Conservation (phyloP, 2,888 invertebrate species). For the Tenodera sinensis region DNA sequence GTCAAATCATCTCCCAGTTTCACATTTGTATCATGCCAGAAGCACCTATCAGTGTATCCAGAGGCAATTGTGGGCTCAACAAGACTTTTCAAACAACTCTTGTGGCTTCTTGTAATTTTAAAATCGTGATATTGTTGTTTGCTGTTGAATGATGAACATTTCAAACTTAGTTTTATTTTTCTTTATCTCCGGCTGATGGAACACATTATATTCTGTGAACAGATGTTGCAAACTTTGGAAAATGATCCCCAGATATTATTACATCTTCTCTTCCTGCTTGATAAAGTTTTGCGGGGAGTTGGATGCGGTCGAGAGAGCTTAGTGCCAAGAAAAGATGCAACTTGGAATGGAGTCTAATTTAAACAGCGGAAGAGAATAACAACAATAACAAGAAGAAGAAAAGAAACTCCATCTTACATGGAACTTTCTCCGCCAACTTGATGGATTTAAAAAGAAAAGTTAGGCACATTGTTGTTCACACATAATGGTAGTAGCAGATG, state of each 20-base stretch:
- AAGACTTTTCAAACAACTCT: no score
- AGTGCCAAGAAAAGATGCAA: not conserved
- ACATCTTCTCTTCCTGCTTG: not conserved
- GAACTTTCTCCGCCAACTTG: not conserved
- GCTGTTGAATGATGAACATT: not conserved
- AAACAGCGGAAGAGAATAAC: conserved; percentile 6
- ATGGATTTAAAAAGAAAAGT: not conserved
- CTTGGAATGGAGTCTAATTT: conserved; percentile 8
- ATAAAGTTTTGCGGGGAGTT: not conserved
- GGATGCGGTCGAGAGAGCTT: not conserved
- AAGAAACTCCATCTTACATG: not conserved
- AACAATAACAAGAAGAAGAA: no score
- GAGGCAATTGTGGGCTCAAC: no score
- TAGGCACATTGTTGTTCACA: not conserved
- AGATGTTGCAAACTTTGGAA: not conserved
- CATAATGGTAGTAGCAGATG: not conserved
- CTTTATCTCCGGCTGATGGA: not conserved
- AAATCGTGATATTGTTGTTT: no score
- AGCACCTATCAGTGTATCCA: no score
- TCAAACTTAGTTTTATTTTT: not conserved
- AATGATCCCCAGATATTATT: not conserved
- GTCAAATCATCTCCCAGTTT: no score
- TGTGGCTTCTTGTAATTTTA: no score
- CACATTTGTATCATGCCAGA: no score
- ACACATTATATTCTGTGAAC: not conserved